A percentile compares a stretch with the other conserved stretches of the same genome.
These are phyloP conservation scores for Ichneumoninae sp. DNA, from an alignment of 2,888 invertebrate species.

Conservation along the genomic window DNA sequence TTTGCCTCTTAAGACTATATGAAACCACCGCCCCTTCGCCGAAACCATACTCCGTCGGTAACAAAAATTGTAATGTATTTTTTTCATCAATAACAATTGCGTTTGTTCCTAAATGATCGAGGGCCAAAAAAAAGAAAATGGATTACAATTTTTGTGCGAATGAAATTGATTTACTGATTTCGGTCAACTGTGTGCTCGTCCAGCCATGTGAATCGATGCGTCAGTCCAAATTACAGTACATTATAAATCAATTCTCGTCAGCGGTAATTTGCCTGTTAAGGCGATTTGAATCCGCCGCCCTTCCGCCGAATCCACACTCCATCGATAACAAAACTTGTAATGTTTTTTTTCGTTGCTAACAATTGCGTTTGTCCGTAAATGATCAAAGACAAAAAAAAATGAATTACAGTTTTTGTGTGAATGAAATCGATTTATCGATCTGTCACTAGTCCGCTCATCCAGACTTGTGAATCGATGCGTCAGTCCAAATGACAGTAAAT, in stretches of 20 bases:
- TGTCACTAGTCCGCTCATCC: not conserved
- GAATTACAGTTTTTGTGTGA: not conserved
- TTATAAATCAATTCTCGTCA: not conserved
- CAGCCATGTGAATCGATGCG: not conserved
- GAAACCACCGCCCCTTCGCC: not conserved
- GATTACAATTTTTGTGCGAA: too few species aligned
- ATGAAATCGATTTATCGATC: not conserved
- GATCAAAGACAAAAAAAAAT: too few species aligned
- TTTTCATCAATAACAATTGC: too few species aligned
- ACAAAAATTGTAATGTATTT: not conserved
- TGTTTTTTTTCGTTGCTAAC: not conserved
- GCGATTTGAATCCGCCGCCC: not conserved
- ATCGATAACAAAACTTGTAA: not conserved
- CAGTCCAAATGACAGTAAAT: not conserved
- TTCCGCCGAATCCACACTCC: not conserved
- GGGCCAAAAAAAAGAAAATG: too few species aligned
- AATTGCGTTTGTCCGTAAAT: too few species aligned
- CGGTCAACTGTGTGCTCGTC: too few species aligned
- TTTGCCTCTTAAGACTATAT: constrained; percentile 7
- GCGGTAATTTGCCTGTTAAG: constrained; percentile 13
- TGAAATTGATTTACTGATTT: too few species aligned
- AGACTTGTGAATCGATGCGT: not conserved
- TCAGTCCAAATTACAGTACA: not conserved
- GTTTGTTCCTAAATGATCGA: too few species aligned
- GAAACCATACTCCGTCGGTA: not conserved